Conservation (phyloP, 2,888 invertebrate species). For the Chromoteleia sp. region DNA sequence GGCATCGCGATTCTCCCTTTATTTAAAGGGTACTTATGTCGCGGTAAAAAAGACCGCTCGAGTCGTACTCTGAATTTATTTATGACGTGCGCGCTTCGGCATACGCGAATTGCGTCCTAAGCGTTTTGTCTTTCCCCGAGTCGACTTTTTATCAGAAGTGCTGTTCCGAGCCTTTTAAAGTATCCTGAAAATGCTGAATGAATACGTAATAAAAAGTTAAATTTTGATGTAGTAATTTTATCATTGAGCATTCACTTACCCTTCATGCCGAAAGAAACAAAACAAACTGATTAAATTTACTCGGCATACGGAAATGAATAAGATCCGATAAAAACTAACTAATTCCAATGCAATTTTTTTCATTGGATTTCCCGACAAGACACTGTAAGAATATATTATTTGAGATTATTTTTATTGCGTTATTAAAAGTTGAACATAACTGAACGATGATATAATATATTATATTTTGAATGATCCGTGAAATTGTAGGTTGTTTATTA, state of each 20-base stretch:
- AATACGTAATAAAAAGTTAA: slow-evolving; percentile 14
- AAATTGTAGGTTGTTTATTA: too few species aligned
- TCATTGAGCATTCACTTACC: slow-evolving; percentile 2
- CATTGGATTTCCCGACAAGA: too few species aligned
- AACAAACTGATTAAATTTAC: too few species aligned
- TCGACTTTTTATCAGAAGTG: slow-evolving; percentile 53
- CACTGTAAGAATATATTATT: too few species aligned
- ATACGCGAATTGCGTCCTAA: slow-evolving; percentile 70
- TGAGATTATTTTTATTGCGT: too few species aligned
- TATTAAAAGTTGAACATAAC: too few species aligned
- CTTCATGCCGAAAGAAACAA: too few species aligned
- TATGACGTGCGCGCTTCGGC: slow-evolving; percentile 71
- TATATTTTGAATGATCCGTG: too few species aligned
- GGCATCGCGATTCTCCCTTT: slow-evolving; percentile 65
- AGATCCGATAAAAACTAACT: too few species aligned
- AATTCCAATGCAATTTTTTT: too few species aligned
- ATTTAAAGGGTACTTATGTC: slow-evolving; percentile 69
- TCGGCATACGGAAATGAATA: too few species aligned
- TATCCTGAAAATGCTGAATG: slow-evolving; percentile 19
- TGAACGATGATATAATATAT: too few species aligned
- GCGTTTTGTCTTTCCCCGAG: slow-evolving; percentile 46
- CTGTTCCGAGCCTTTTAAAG: slow-evolving; percentile 49
- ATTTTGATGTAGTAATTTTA: background rate
- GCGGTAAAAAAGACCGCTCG: slow-evolving; percentile 62
- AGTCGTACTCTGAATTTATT: slow-evolving; percentile 72